phyloP scores from a whole-genome alignment of 2,888 invertebrate species.

The Xylota sylvarum region DNA sequence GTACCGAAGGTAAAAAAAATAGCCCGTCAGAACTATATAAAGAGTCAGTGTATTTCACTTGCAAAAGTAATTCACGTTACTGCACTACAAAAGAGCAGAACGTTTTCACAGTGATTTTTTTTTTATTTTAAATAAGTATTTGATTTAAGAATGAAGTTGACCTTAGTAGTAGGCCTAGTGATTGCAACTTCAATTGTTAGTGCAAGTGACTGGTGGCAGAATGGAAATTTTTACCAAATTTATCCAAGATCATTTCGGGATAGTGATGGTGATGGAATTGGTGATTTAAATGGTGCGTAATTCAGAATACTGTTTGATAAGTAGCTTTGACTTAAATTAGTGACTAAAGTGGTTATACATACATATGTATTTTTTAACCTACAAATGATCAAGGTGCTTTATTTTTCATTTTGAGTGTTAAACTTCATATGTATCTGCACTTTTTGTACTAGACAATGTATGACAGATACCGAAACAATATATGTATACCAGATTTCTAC shows the following conservation, averaged over 20 bases:
- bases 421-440: no score
- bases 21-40: slow-evolving; percentile 66
- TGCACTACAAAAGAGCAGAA: slow-evolving; percentile 12
- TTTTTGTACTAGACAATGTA: no score
- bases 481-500: no score
- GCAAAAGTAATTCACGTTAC: slow-evolving; percentile 18
- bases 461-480: no score
- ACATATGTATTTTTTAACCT: no score
- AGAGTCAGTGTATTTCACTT: not conserved
- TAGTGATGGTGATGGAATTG: slow-evolving; percentile 90
- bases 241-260: slow-evolving; percentile 93
- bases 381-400: no score
- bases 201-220: slow-evolving; percentile 83
- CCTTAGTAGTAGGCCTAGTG: slow-evolving; percentile 35
- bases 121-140: not conserved
- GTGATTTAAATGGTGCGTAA: slow-evolving; percentile 87
- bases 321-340: no score
- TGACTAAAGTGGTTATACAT: no score
- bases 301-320: no score
- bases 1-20: not conserved
- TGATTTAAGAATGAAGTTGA: slow-evolving; percentile 38
- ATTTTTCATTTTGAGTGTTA: no score
- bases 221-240: slow-evolving; percentile 89
- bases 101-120: not conserved
- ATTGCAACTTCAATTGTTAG: slow-evolving; percentile 25